Conservation (phyloP, 2,888 invertebrate species). For the Philonicus albiceps region DNA sequence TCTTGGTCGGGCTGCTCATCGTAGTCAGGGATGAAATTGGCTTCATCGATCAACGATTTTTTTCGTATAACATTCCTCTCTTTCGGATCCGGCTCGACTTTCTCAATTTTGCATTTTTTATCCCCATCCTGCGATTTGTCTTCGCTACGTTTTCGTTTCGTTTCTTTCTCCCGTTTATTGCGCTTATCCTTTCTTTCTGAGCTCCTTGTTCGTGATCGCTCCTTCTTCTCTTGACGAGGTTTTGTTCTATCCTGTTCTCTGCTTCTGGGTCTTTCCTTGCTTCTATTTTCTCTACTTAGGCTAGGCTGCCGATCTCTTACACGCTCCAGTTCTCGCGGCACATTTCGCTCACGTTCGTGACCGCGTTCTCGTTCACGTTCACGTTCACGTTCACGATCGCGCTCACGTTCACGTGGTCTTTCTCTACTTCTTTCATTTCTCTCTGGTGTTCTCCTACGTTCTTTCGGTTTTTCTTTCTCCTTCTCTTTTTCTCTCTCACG, state of each 20-base stretch:
- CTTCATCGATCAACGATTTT: conserved; percentile 75
- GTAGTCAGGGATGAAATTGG: conserved; percentile 78
- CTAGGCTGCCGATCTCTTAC: conserved; percentile 31
- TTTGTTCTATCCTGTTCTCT: not conserved
- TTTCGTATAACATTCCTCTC: conserved; percentile 65
- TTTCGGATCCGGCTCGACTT: conserved; percentile 51
- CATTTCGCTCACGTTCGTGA: not conserved
- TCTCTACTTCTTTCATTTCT: conserved; percentile 14
- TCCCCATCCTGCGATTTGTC: conserved; percentile 51
- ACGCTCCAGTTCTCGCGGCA: conserved; percentile 22
- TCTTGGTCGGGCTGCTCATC: conserved; percentile 71
- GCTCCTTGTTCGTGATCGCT: conserved; percentile 44
- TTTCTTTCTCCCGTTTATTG: conserved; percentile 51
- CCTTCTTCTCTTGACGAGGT: conserved; percentile 30
- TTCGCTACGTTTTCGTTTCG: conserved; percentile 50
- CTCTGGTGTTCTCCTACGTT: conserved; percentile 45
- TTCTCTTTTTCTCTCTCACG: conserved; percentile 53
- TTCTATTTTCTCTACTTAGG: not conserved
- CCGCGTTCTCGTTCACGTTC: conserved; percentile 1
- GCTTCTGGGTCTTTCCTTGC: not conserved
- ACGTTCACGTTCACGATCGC: not conserved
- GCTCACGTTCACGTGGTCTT: not conserved
- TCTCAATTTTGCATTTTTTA: conserved; percentile 49
- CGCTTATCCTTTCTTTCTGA: conserved; percentile 55
- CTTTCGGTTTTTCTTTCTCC: conserved; percentile 48